phyloP scores from a whole-genome alignment of 1,140 invertebrate genomes.

The Leguminivora glycinivorella region DNA sequence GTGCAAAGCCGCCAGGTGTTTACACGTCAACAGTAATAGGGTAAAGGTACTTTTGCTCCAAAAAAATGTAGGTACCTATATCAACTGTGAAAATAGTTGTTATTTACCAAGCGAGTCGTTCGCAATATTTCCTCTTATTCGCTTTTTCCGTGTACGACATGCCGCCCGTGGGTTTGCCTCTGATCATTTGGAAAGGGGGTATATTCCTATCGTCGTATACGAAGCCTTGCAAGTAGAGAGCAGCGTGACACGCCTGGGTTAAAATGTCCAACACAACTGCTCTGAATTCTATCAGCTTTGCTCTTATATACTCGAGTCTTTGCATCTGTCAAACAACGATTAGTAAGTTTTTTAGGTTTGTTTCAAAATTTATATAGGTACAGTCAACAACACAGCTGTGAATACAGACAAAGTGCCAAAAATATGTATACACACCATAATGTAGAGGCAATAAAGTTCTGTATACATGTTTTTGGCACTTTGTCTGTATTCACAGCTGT shows the following conservation, averaged over 20 bases:
- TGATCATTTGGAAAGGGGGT: constrained; percentile 68
- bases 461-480: no score
- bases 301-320: constrained; percentile 77
- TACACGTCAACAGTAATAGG: no score
- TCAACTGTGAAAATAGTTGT: not conserved
- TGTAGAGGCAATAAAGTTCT: no score
- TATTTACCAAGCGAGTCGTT: constrained; percentile 77
- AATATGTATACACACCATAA: no score
- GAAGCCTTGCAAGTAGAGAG: constrained; percentile 86
- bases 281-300: constrained; percentile 81
- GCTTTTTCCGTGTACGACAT: constrained; percentile 92
- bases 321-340: constrained; percentile 60
- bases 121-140: constrained; percentile 87
- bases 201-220: constrained; percentile 83
- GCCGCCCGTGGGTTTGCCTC: constrained; percentile 79
- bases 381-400: no score
- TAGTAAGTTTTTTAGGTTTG: not conserved
- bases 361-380: no score
- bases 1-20: no score
- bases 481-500: no score
- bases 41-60: not conserved
- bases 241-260: constrained; percentile 84
- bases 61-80: no score
- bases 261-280: constrained; percentile 82
- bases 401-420: no score